Base-by-base conservation (phyloP, 1,140 invertebrate species). In the Liolophura sinensis region DNA sequence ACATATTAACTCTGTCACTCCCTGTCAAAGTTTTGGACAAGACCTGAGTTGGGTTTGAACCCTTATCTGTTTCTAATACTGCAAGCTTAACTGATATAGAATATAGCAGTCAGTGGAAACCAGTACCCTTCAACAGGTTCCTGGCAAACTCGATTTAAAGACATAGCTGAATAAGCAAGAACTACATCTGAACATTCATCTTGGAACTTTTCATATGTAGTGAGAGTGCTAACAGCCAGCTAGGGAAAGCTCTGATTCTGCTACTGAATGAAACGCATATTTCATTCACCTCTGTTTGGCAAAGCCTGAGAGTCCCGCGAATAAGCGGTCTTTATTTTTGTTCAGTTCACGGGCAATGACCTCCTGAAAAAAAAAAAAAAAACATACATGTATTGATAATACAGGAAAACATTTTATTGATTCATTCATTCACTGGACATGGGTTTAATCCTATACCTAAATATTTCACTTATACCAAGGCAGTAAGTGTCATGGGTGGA, bases 261-360 rank as follows among this genome's bases (percentile, higher is more conserved):
- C 4, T 59, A 9, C 1, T 22, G 9, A 27, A 22, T 1, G 22
- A 40, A 40, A 5, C 3, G 18, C 18, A 24, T 15, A 24, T 4
- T 31, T n/a, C 7, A 9, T 60, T 18, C 59, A 80, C 80, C 64
- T 75, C 65, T 70, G 67, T 70, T 78, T 79, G 63, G 74, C 75
- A 65, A 76, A 83, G 54, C 65, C 73, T 20, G 69, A 58, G 16
- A 82, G 46, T 58, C 82, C 82, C 62, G 77, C 68, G 0, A 76
- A 66, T 24, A 84, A 64, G 62, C 78, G 75, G 20, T 71, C 58
- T 64, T 69, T 70, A 68, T 76, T 82, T 65, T 68, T 67, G 22
- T 75, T 72, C 25, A 84, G 59, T 68, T 81, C 77, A 63, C 60
- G 66, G 18, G 71, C 67, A 47, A 84, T 72, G 46, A 77, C 63